Evolutionary conservation across 2,888 invertebrate genomes (phyloP), one percentile per base, ranked within the genome.

Genomic region (Xestia sexstrigata): DNA sequence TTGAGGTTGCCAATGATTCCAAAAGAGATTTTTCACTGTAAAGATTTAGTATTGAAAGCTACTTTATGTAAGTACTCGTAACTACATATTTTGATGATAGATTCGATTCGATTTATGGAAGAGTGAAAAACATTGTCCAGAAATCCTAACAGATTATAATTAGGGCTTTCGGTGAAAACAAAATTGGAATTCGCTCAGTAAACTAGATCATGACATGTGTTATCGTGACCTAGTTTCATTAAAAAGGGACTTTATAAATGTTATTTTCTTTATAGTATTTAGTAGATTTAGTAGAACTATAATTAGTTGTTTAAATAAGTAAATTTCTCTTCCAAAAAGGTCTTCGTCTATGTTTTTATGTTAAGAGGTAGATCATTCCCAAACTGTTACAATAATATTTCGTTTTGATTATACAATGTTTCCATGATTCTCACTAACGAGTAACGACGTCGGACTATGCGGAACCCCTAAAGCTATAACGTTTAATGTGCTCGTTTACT

Each of bases 301-400:
- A 60, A 30, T 3, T 30, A 20, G 20, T 11, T 67, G 23, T 45
- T 55, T 35, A 55, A 11, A 20, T 58, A 47, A 13, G 35, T 62
- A 8, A 76, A 8, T n/a, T 17, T 39, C 0, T 39, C 26, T 39
- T 62, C 13, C 17, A 49, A 52, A 63, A 45, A 17, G 1, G 7
- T 23, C 11, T 30, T 71, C 6, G 39, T 30, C n/a, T 30, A 30
- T 30, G 23, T 71, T 69, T 26, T 49, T 62, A 63, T 52, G 7
- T 63, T 9, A 5, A 47, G 4, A 2, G 1, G 3, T 52, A 52
- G 2, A 52, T n/a, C 47, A 35, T 65, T 49, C n/a, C 39, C 39
- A 75, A 65, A 69, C 15, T 67, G 35, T 47, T 55, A 72, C 39
- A 80, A 81, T 83, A 83, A 86, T 82, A 85, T 58, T 52, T 39